Base-by-base conservation (phyloP, 35 echinoderm and acorn worm species). In the Chiridota heheva region DNA sequence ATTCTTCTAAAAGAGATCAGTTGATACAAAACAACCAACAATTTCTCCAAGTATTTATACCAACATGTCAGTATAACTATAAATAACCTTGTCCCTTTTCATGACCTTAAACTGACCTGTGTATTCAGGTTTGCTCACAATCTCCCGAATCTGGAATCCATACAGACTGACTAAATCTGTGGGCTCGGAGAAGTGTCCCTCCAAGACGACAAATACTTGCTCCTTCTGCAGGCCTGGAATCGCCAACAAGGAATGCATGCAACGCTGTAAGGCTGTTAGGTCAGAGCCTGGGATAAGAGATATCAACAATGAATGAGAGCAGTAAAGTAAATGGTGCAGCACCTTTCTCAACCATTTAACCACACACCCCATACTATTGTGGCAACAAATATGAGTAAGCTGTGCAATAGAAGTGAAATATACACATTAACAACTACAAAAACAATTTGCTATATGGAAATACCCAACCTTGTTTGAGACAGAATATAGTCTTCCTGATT, bases 121-220 rank as follows among this genome's bases (percentile, higher is more conserved):
- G n/a, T n/a, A n/a, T n/a, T n/a, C n/a, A n/a, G n/a, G n/a, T n/a
- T n/a, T n/a, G n/a, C n/a, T n/a, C n/a, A n/a, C n/a, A n/a, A n/a
- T n/a, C n/a, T n/a, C n/a, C n/a, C n/a, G n/a, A n/a, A n/a, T n/a
- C n/a, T n/a, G n/a, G 67, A 97, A 97, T 18, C 66, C 80, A 88
- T 97, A 97, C 0, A 97, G 49, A 16, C 16, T 63, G 4, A 91
- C 84, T 13, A 97, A 58, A 10, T 84, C 84, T 56, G 77, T 91
- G 17, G 93, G 89, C 60, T 97, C 89, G 20, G 82, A 63, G 81
- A 91, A 97, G 67, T 82, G 85, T 57, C 85, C 88, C 35, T 97
- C 84, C 28, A 87, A 39, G 20, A 84, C 43, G 22, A 97, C 93
- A 40, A 84, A 82, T 20, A 82, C 59, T 36, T 67, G 37, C 28